Conservation (phyloP, 2,888 invertebrate genomes). For the Hymenopus coronatus region DNA sequence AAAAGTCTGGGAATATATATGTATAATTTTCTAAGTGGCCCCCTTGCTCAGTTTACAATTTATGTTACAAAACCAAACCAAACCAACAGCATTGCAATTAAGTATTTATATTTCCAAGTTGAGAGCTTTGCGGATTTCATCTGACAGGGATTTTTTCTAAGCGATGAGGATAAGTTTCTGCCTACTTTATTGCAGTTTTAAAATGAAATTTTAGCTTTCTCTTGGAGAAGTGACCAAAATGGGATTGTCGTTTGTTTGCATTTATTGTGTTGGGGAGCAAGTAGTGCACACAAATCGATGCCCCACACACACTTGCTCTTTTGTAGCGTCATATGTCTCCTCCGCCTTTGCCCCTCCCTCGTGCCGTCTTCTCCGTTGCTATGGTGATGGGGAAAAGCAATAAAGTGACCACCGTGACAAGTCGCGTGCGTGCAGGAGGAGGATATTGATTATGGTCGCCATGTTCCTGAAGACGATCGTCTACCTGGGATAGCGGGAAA, state of each 20-base stretch:
- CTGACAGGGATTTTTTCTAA: too few relatives aligned
- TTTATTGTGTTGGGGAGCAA: neutral
- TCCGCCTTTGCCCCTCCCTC: conserved; percentile 1
- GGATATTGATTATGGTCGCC: conserved; percentile 27
- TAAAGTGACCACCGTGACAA: conserved; percentile 35
- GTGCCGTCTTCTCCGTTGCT: conserved; percentile 23
- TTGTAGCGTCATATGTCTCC: neutral
- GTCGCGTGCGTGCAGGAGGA: conserved; percentile 20
- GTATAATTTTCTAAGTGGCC: too few relatives aligned
- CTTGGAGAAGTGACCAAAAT: neutral
- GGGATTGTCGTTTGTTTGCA: neutral
- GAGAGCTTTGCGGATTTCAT: too few relatives aligned
- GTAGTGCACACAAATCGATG: neutral
- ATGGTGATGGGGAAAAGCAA: conserved; percentile 33
- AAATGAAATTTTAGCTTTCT: neutral
- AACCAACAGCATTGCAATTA: too few relatives aligned
- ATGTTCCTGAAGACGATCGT: neutral
- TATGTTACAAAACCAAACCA: too few relatives aligned
- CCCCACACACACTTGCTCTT: neutral
- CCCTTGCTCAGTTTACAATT: too few relatives aligned
- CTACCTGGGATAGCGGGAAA: neutral
- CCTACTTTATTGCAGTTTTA: neutral
- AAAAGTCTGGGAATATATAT: too few relatives aligned
- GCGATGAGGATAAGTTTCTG: too few relatives aligned
- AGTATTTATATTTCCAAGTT: too few relatives aligned